Percentiles rank a stretch among this genome's conserved stretches.
Conservation (phyloP, 2,113 vertebrate species). For the Muntiacus reevesi region DNA sequence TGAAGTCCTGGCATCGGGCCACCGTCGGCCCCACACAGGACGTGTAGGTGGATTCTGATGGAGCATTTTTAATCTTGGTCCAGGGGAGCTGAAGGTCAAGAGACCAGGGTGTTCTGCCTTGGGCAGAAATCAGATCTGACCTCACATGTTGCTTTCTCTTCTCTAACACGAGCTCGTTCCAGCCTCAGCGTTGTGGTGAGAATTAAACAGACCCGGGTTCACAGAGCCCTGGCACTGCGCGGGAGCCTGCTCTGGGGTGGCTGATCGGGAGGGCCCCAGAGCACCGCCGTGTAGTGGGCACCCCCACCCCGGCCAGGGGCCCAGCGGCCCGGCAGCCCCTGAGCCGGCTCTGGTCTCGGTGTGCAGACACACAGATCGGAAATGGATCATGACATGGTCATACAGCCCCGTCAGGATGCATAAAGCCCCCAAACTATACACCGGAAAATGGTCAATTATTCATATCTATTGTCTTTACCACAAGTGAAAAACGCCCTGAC, state of each 20-base stretch:
- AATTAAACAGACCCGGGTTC: background rate
- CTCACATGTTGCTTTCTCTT: background rate
- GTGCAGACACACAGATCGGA: rapidly evolving
- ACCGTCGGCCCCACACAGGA: background rate
- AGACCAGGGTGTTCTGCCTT: background rate
- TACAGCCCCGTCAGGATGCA: background rate
- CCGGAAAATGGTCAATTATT: background rate
- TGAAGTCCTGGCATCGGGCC: background rate
- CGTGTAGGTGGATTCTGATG: background rate
- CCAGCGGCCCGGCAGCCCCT: rapidly evolving
- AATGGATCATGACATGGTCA: rapidly evolving
- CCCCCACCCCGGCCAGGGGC: rapidly evolving
- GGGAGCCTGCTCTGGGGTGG: rapidly evolving
- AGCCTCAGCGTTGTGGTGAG: background rate
- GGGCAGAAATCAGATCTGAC: background rate
- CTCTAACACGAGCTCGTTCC: background rate
- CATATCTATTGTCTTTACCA: background rate
- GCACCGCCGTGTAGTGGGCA: rapidly evolving
- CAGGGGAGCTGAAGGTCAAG: background rate
- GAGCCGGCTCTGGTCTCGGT: background rate
- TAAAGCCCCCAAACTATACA: rapidly evolving
- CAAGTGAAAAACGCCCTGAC: background rate
- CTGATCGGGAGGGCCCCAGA: rapidly evolving
- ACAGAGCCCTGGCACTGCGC: rapidly evolving
- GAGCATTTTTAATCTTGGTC: background rate